Conservation (phyloP, 2,888 invertebrate species). For the Notodonta ziczac region DNA sequence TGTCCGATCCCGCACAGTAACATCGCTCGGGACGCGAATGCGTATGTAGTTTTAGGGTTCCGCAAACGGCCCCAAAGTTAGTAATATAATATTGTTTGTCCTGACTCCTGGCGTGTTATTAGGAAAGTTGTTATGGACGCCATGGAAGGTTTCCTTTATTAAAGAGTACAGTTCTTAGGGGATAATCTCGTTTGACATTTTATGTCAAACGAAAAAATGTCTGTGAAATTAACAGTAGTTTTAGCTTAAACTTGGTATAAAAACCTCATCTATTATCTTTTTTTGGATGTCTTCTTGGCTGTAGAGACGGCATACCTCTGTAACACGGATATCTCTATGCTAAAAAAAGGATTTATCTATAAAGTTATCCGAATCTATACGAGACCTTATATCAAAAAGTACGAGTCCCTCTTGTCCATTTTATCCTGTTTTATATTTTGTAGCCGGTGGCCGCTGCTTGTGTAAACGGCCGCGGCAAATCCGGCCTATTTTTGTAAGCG, state of each 20-base stretch:
- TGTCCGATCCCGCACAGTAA: slow-evolving; percentile 29
- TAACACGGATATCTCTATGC: no score
- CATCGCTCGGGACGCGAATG: slow-evolving; percentile 20
- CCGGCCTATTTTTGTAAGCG: slow-evolving; percentile 60
- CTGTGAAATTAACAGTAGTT: no score
- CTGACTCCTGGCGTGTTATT: background rate
- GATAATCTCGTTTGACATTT: no score
- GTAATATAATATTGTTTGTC: background rate
- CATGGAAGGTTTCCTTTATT: background rate
- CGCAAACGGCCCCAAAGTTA: background rate
- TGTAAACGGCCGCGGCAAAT: slow-evolving; percentile 55
- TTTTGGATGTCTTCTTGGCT: no score
- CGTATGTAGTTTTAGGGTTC: background rate
- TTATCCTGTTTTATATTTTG: slow-evolving; percentile 42
- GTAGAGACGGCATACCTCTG: no score
- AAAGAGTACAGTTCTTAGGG: background rate
- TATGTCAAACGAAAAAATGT: no score
- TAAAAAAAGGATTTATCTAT: no score
- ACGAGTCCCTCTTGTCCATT: slow-evolving; percentile 24
- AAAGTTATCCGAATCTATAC: background rate
- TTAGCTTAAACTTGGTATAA: no score
- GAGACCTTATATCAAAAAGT: background rate
- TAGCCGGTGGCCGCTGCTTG: slow-evolving; percentile 45
- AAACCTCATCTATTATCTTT: no score
- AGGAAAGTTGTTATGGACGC: background rate